Conservation (phyloP, 1,140 invertebrate genomes). For the Pseudomyrmex sp. region DNA sequence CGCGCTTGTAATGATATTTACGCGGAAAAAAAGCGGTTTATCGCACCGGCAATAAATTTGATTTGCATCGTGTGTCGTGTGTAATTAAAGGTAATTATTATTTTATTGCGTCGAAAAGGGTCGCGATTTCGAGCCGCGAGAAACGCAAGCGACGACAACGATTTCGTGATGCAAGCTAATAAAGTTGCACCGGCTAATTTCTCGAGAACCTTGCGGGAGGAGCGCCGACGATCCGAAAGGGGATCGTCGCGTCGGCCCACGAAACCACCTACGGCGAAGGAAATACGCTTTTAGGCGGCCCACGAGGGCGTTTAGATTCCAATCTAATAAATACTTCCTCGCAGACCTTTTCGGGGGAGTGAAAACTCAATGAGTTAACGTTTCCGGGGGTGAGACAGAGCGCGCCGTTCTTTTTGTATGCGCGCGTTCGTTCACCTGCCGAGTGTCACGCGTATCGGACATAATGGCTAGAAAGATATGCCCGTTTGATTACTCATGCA, state of each 20-base stretch:
- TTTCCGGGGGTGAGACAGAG: constrained; percentile 68
- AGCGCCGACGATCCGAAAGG: constrained; percentile 44
- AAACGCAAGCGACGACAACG: neutral
- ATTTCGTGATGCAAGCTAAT: constrained; percentile 77
- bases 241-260: constrained; percentile 57
- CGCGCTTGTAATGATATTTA: constrained; percentile 16
- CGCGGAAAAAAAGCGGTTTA: constrained; percentile 25
- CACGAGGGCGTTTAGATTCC: constrained; percentile 78
- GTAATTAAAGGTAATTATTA: constrained; percentile 67
- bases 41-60: constrained; percentile 63
- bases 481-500: neutral
- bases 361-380: constrained; percentile 75
- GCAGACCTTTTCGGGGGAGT: constrained; percentile 61
- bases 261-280: constrained; percentile 79
- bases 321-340: constrained; percentile 81
- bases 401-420: constrained; percentile 17
- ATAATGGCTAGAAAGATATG: neutral
- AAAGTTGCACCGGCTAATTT: constrained; percentile 80
- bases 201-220: constrained; percentile 67
- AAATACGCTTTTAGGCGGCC: constrained; percentile 78
- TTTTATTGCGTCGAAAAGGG: constrained; percentile 62
- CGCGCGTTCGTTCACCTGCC: constrained; percentile 34
- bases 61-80: constrained; percentile 35
- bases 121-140: constrained; percentile 39
- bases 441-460: neutral